Conservation (phyloP, 2,888 invertebrate species). For the Polydrusus cervinus region DNA sequence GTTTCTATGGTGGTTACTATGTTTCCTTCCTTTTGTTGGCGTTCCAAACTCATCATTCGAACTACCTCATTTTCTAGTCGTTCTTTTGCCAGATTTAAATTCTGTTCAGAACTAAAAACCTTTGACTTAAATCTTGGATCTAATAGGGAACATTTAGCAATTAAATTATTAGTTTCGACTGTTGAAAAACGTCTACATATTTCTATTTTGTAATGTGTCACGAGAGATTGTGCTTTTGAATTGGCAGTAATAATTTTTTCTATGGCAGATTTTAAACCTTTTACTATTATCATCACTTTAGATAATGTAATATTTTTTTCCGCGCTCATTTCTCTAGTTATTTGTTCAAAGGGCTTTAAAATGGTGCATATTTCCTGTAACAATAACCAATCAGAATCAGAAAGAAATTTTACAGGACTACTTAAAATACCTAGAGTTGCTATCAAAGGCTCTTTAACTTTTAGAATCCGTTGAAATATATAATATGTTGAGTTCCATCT, state of each 20-base stretch:
- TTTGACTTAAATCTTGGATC: slow-evolving; percentile 4
- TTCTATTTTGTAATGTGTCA: not conserved
- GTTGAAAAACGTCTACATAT: not conserved
- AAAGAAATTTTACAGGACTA: slow-evolving; percentile 50
- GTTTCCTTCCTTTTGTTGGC: too few relatives aligned
- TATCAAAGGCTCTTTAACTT: slow-evolving; percentile 49
- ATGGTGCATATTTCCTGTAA: slow-evolving; percentile 49
- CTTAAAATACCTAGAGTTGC: slow-evolving; percentile 53
- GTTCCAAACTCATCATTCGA: not conserved
- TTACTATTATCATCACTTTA: slow-evolving; percentile 50
- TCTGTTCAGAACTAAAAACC: not conserved
- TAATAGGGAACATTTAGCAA: not conserved
- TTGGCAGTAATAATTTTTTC: not conserved
- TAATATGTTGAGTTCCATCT: too few relatives aligned
- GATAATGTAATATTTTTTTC: slow-evolving; percentile 54
- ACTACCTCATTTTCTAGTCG: not conserved
- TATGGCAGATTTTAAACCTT: slow-evolving; percentile 23
- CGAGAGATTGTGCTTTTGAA: not conserved
- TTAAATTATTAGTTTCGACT: not conserved
- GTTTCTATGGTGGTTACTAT: too few relatives aligned
- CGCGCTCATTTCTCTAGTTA: slow-evolving; percentile 54
- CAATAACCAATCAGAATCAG: slow-evolving; percentile 51
- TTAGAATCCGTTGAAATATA: slow-evolving; percentile 54
- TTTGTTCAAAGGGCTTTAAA: slow-evolving; percentile 54
- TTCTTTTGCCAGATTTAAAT: slow-evolving; percentile 1